Conservation (phyloP, 2,888 invertebrate genomes). For the Trichogramma dendrolimi region DNA sequence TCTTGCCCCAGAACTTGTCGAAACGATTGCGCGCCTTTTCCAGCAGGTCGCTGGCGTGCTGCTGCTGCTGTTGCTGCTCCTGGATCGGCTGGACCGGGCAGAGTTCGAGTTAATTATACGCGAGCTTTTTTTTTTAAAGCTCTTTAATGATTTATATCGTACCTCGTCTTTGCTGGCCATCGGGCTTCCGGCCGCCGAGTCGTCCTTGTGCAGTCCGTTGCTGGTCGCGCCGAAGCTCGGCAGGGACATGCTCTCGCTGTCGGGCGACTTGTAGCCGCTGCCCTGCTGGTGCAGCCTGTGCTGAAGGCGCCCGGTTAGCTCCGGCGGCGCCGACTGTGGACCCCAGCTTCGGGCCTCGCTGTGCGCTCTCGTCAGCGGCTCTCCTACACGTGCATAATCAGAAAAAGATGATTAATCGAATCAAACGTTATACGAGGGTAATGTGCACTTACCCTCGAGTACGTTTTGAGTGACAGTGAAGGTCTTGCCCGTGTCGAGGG, state of each 20-base stretch:
- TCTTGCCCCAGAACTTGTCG: constrained; percentile 79
- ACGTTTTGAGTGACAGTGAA: constrained; percentile 92
- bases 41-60: constrained; percentile 69
- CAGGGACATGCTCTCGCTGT: constrained; percentile 50
- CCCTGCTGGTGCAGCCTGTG: constrained; percentile 40
- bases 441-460: constrained; percentile 60
- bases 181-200: constrained; percentile 45
- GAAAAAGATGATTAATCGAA: constrained; percentile 33
- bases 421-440: too few relatives aligned
- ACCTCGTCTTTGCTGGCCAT: constrained; percentile 39
- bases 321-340: constrained; percentile 66
- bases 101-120: neutral
- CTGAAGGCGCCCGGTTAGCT: constrained; percentile 54
- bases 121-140: neutral
- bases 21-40: constrained; percentile 79
- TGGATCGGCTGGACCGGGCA: constrained; percentile 34
- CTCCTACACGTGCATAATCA: constrained; percentile 56
- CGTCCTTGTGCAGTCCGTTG: constrained; percentile 44
- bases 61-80: constrained; percentile 33
- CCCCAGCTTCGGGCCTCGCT: constrained; percentile 81
- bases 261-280: constrained; percentile 50
- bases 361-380: constrained; percentile 77
- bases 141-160: neutral
- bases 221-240: constrained; percentile 45
- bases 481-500: constrained; percentile 87